Evolutionary conservation across 1,140 invertebrate species (phyloP).

Genomic region (Drosophila lini): DNA sequence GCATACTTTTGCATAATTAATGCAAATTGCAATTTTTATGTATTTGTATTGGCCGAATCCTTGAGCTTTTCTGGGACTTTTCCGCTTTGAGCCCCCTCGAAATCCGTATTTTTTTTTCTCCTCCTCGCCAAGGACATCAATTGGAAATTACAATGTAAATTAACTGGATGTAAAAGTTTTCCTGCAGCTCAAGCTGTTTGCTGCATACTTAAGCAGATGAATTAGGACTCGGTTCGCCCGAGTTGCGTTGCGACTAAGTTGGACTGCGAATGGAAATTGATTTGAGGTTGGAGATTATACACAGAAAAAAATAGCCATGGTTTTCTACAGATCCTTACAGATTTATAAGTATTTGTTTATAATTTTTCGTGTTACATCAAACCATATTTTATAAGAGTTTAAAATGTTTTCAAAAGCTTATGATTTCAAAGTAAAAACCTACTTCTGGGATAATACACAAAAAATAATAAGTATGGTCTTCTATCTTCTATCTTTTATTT

Average conservation of each 20-base stretch:
- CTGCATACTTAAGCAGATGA: slow-evolving; percentile 52
- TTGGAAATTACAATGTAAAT: slow-evolving; percentile 66
- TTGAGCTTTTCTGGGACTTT: slow-evolving; percentile 27
- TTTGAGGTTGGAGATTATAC: slow-evolving; percentile 13
- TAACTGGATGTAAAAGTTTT: slow-evolving; percentile 56
- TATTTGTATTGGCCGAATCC: slow-evolving; percentile 51
- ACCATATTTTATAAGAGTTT: too few relatives aligned
- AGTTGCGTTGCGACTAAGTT: slow-evolving; percentile 8
- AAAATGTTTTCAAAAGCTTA: too few relatives aligned
- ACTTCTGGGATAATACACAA: too few relatives aligned
- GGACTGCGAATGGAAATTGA: slow-evolving; percentile 46
- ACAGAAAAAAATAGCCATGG: neutral
- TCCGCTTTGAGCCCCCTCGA: slow-evolving; percentile 14
- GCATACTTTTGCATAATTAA: slow-evolving; percentile 69
- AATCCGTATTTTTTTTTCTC: slow-evolving; percentile 9
- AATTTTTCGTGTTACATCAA: too few relatives aligned
- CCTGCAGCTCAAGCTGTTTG: slow-evolving; percentile 36
- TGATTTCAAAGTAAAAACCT: too few relatives aligned
- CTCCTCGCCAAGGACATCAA: slow-evolving; percentile 40
- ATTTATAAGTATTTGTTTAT: too few relatives aligned
- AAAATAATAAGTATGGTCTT: too few relatives aligned
- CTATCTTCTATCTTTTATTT: neutral
- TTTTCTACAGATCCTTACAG: too few relatives aligned
- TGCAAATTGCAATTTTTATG: slow-evolving; percentile 61
- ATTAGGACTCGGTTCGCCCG: slow-evolving; percentile 36